These are phyloP conservation scores for Crax fasciolata DNA, from an alignment of 2,797 vertebrate genomes.

Conservation along the genomic window DNA sequence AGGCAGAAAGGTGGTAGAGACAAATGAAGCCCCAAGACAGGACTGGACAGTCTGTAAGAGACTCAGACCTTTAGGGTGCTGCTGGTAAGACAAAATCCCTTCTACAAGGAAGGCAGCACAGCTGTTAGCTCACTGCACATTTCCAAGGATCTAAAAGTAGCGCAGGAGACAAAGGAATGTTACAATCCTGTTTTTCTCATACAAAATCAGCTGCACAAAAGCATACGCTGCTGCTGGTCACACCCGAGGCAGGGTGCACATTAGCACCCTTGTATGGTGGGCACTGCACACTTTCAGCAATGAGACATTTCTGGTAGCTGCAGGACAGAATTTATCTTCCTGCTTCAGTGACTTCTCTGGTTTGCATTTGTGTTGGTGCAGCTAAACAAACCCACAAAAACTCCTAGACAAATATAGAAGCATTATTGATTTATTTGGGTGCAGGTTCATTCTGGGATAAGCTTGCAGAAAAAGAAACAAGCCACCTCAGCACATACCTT, in stretches of 20 bases:
- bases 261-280: neutral
- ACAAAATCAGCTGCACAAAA: neutral
- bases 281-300: neutral
- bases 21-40: neutral
- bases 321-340: neutral
- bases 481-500: neutral
- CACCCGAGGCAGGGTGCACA: neutral
- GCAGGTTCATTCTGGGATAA: constrained; percentile 20
- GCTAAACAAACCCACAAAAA: constrained; percentile 19
- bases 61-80: neutral
- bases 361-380: neutral
- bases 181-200: neutral
- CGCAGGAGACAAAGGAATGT: neutral
- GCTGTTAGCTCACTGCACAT: neutral
- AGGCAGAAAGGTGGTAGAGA: neutral
- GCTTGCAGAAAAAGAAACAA: neutral
- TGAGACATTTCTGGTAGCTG: neutral
- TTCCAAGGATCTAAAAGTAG: neutral
- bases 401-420: neutral
- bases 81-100: neutral
- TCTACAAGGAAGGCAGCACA: neutral
- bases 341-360: neutral
- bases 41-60: neutral
- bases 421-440: constrained; percentile 35
- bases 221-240: neutral